Percentiles rank a stretch among this genome's conserved stretches.
Conservation (phyloP, 2,113 vertebrate genomes). For the Pygoscelis antarcticus region DNA sequence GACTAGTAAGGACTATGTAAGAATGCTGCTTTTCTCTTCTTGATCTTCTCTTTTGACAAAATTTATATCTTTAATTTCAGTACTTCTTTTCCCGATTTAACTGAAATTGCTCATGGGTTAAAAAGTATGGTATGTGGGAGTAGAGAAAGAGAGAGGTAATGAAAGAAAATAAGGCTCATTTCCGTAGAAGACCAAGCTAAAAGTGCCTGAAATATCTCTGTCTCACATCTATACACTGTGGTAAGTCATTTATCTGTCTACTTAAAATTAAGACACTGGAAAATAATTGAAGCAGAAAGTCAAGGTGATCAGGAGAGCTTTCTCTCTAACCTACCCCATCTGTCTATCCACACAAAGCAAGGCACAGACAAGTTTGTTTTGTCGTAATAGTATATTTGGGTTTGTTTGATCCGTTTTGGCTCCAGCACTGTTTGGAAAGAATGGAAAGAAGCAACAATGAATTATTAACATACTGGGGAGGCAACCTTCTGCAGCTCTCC, state of each 20-base stretch:
- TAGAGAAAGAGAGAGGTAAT: neutral
- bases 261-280: neutral
- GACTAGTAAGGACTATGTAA: neutral
- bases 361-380: neutral
- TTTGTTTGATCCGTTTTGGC: neutral
- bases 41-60: neutral
- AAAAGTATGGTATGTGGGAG: neutral
- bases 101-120: neutral
- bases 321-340: neutral
- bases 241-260: neutral
- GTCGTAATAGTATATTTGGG: neutral
- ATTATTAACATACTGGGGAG: neutral
- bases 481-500: neutral
- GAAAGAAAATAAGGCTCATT: neutral
- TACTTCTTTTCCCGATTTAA: neutral
- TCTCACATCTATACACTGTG: neutral
- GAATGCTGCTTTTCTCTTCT: neutral
- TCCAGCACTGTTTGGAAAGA: neutral
- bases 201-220: neutral
- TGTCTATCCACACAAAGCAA: neutral
- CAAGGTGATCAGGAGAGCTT: neutral
- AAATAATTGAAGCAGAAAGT: neutral
- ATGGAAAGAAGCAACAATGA: neutral
- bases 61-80: neutral
- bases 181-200: neutral